Conservation (phyloP, 1,140 invertebrate species). For the Drosophila tristis region DNA sequence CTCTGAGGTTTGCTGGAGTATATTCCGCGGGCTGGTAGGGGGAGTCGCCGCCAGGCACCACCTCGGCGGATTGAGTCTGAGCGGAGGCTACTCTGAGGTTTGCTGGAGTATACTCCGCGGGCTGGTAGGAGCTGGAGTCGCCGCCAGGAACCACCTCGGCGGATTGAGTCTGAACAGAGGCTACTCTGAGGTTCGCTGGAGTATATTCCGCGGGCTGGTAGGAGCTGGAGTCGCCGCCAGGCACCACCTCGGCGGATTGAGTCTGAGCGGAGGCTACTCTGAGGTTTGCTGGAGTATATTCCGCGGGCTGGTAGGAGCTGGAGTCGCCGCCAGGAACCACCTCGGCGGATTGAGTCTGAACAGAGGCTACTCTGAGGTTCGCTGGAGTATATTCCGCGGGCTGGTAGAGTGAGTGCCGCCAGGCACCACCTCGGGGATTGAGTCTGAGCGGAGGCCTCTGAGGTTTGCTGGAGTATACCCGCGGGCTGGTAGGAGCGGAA, state of each 20-base stretch:
- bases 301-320: constrained; percentile 44
- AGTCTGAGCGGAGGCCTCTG: not conserved
- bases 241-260: not conserved
- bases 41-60: too few relatives aligned
- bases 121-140: not conserved
- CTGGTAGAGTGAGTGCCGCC: constrained; percentile 12
- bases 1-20: constrained; percentile 10
- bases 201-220: constrained; percentile 28
- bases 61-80: too few relatives aligned
- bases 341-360: not conserved
- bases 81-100: too few relatives aligned
- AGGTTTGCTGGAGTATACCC: constrained; percentile 21
- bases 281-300: constrained; percentile 15
- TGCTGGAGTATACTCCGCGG: constrained; percentile 5
- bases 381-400: constrained; percentile 25
- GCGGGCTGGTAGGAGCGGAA: constrained; percentile 34
- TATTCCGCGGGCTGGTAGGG: constrained; percentile 31
- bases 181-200: not conserved
- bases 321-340: constrained; percentile 21
- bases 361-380: not conserved
- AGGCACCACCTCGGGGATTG: constrained; percentile 1
- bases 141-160: constrained; percentile 6
- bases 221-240: constrained; percentile 17
- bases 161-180: not conserved
- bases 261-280: too few relatives aligned